These are phyloP conservation scores for Tenthredo amoena DNA, from an alignment of 2,888 invertebrate genomes.

Conservation along the genomic window DNA sequence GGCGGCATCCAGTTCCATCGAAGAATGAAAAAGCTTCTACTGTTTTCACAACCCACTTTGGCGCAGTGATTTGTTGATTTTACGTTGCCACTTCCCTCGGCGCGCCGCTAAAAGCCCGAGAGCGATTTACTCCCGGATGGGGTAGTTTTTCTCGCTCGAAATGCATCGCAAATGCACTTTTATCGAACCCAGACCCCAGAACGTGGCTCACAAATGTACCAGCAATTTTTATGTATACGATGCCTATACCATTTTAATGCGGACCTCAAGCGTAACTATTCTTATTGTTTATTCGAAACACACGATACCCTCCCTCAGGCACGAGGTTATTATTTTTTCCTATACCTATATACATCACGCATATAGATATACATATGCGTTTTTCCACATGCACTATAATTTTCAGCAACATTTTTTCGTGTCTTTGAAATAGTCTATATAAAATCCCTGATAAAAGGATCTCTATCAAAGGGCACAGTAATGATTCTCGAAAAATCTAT, in stretches of 20 bases:
- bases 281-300: background rate
- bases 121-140: slow-evolving; percentile 47
- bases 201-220: slow-evolving; percentile 5
- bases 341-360: background rate
- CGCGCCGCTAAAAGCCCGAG: slow-evolving; percentile 27
- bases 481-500: background rate
- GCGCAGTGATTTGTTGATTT: slow-evolving; percentile 52
- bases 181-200: slow-evolving; percentile 11
- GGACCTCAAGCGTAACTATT: background rate
- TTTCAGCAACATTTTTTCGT: background rate
- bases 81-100: slow-evolving; percentile 42
- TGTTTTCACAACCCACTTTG: slow-evolving; percentile 50
- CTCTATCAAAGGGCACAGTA: background rate
- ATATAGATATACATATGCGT: background rate
- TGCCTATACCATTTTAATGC: background rate
- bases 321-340: background rate
- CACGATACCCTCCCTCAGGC: background rate
- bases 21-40: slow-evolving; percentile 44
- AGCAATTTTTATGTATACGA: background rate
- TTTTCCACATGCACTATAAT: background rate
- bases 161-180: slow-evolving; percentile 50
- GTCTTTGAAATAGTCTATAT: background rate
- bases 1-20: background rate
- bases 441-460: background rate
- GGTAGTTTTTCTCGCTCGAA: slow-evolving; percentile 45